Percentiles rank a stretch among this genome's conserved stretches.
phyloP scores from a whole-genome alignment of 2,797 vertebrate genomes.

The Halcyon badia region DNA sequence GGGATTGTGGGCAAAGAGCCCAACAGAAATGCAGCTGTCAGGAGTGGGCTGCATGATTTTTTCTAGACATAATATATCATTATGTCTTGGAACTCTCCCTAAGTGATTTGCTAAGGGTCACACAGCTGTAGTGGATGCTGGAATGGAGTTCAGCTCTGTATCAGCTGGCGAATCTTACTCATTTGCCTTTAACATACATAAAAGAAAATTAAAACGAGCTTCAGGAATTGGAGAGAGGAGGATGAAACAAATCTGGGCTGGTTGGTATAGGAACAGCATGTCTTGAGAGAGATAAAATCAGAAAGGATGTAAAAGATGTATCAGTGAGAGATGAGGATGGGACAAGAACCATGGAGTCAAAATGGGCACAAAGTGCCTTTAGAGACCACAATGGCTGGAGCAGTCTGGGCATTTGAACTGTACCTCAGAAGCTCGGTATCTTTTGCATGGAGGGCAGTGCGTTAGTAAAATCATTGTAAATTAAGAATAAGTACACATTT shows the following conservation, averaged over 20 bases:
- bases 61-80: background rate
- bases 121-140: background rate
- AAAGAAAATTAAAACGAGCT: background rate
- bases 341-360: background rate
- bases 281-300: background rate
- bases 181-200: background rate
- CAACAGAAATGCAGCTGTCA: background rate
- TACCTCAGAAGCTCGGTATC: background rate
- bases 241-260: background rate
- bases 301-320: background rate
- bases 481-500: background rate
- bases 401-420: background rate
- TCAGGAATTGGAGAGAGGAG: background rate
- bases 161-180: background rate
- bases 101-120: background rate
- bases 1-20: background rate
- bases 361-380: background rate
- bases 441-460: background rate
- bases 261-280: background rate
- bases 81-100: background rate
- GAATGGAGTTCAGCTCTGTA: background rate
- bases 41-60: background rate
- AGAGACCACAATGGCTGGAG: background rate
- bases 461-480: background rate
- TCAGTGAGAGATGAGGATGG: background rate